Base-by-base conservation (phyloP, 2,888 invertebrate species). In the Lissonota sp. region DNA sequence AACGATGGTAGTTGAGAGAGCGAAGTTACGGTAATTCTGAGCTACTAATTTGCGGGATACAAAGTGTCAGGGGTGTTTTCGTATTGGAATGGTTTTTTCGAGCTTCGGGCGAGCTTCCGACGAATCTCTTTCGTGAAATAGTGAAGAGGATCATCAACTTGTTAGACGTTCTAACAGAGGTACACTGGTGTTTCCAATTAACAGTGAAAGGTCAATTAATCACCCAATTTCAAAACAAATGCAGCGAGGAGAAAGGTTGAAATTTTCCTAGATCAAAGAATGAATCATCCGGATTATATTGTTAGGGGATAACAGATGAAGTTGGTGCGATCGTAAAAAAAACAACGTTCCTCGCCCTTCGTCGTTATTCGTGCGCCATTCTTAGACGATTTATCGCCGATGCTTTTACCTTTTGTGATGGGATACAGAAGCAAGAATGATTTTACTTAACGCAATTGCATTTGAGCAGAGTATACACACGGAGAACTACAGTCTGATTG, bases 371-470 rank as follows among this genome's bases (percentile, higher is more conserved):
- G 71, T 49, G 67, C 53, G 53, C 49, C 74, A 77, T 83, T 84
- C 82, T 79, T 67, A 80, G 60, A 69, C 67, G 62, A 67, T 73
- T 63, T 75, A 72, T 58, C 64, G 58, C 64, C 26, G 66, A 71
- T 37, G 46, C 58, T 67, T 73, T 44, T 53, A 44, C 51, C 51
- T 53, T 14, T 37, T 42, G 53, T 71, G 51, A 12, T n/a, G 39
- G 16, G 55, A 46, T 51, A 53, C 14, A 66, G 37, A 46, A 49
- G n/a, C 37, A 26, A 26, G 63, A 70, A 40, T 62, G 14, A 73
- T 73, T 66, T 71, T 73, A 83, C 82, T 84, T 78, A 80, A 80
- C 75, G 78, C 81, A 75, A 84, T 84, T 83, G 83, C 80, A 67
- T 73, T 83, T 72, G 51, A 51, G n/a, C 72, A 64, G 75, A 62